A percentile compares a stretch with the other conserved stretches of the same genome.
Conservation (phyloP, 2,888 invertebrate species). For the Drosophila rubida region DNA sequence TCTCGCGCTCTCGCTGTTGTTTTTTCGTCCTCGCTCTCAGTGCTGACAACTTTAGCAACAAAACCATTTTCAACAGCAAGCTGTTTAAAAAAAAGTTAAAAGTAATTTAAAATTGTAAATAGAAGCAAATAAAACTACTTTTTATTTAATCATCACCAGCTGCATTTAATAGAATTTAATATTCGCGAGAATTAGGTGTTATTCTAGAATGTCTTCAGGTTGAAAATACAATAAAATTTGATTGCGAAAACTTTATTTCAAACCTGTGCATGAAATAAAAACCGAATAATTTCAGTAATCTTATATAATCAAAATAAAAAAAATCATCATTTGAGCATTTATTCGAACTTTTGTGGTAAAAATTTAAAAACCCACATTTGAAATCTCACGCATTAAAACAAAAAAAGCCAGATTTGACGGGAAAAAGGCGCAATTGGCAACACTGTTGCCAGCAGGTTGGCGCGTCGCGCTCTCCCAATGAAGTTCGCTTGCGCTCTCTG, state of each 20-base stretch:
- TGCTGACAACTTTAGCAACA: not conserved
- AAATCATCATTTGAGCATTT: no score
- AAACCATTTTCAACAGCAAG: not conserved
- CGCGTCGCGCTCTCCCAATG: constrained; percentile 35
- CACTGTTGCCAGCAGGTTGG: constrained; percentile 44
- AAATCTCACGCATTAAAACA: not conserved
- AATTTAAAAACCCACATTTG: not conserved
- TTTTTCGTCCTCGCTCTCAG: constrained; percentile 10
- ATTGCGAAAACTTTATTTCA: no score
- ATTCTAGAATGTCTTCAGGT: no score
- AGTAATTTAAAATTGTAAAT: not conserved
- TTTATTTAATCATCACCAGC: no score
- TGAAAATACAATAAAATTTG: no score
- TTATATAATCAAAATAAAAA: no score
- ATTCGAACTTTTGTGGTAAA: no score
- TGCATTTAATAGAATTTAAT: no score
- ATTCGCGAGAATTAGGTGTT: no score
- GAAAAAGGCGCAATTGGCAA: not conserved
- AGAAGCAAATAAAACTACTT: no score
- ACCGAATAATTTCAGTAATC: no score
- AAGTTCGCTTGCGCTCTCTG: constrained; percentile 26
- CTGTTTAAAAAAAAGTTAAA: not conserved
- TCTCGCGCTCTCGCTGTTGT: constrained; percentile 17
- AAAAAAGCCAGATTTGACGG: not conserved
- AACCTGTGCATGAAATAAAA: no score